phyloP scores from a whole-genome alignment of 2,113 vertebrate species.

The Nyctibius bracteatus region DNA sequence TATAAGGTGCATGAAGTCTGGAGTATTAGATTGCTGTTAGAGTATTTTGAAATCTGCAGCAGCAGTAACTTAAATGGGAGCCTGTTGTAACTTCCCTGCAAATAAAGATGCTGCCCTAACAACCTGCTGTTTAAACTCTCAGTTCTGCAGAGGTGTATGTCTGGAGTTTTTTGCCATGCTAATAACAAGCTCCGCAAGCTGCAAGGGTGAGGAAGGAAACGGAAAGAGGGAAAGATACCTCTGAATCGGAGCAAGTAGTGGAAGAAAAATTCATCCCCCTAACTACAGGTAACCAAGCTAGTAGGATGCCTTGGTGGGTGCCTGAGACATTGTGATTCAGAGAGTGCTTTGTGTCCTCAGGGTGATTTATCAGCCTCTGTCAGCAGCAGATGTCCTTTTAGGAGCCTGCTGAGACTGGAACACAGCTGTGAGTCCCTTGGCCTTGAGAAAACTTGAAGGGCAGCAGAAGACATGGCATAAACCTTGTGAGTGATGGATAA shows the following conservation, averaged over 20 bases:
- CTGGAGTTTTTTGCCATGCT: not conserved
- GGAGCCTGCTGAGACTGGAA: not conserved
- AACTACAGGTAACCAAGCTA: not conserved
- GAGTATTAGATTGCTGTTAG: not conserved
- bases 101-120: not conserved
- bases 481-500: slow-evolving; percentile 1
- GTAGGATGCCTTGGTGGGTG: not conserved
- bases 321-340: not conserved
- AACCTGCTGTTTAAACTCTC: not conserved
- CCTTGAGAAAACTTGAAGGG: slow-evolving; percentile 7
- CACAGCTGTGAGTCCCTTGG: not conserved
- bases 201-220: not conserved
- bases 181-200: not conserved
- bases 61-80: not conserved
- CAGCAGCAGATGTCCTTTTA: slow-evolving; percentile 34
- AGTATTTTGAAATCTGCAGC: not conserved
- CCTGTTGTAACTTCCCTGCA: not conserved
- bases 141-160: not conserved
- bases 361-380: not conserved
- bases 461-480: not conserved
- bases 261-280: not conserved
- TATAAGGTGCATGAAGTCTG: not conserved
- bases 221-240: not conserved
- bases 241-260: not conserved
- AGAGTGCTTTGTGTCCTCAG: not conserved